Evolutionary conservation across 2,797 vertebrate genomes (phyloP).

Genomic region (Phalloptychus januarius): DNA sequence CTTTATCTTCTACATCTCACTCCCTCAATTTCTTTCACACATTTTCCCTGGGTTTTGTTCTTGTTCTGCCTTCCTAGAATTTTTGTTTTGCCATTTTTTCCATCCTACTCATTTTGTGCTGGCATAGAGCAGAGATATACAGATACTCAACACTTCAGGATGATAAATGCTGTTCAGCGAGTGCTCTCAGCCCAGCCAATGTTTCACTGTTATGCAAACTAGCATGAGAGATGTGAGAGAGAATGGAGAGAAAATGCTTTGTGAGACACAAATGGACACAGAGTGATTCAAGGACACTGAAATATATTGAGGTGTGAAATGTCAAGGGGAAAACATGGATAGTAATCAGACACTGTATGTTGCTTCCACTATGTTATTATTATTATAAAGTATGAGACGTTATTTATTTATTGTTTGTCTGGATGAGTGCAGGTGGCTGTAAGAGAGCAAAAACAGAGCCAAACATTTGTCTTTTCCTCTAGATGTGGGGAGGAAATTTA

Average conservation of each 20-base stretch:
- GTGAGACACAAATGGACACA: conserved; percentile 32
- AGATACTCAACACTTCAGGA: conserved; percentile 58
- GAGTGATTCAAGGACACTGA: conserved; percentile 35
- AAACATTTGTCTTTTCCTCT: not conserved
- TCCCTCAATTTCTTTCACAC: conserved; percentile 27
- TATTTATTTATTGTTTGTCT: not conserved
- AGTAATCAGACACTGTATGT: conserved; percentile 13
- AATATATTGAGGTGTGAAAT: conserved; percentile 28
- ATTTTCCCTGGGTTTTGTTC: not conserved
- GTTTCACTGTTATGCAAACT: conserved; percentile 71
- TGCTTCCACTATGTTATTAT: conserved; percentile 14
- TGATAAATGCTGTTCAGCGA: conserved; percentile 63
- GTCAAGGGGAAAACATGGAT: conserved; percentile 31
- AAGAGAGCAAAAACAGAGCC: conserved; percentile 10
- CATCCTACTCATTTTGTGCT: conserved; percentile 32
- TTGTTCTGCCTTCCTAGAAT: conserved; percentile 5
- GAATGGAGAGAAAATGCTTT: conserved; percentile 41
- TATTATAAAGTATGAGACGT: not conserved
- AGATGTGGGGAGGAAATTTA: not conserved
- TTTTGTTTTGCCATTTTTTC: conserved; percentile 23
- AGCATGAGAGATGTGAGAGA: conserved; percentile 55
- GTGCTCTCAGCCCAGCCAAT: conserved; percentile 63
- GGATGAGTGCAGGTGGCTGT: conserved; percentile 3
- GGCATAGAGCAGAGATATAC: conserved; percentile 38
- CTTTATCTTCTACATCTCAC: conserved; percentile 16